Evolutionary conservation across 2,113 vertebrate species (phyloP).

Genomic region (Oreocharis arfaki): DNA sequence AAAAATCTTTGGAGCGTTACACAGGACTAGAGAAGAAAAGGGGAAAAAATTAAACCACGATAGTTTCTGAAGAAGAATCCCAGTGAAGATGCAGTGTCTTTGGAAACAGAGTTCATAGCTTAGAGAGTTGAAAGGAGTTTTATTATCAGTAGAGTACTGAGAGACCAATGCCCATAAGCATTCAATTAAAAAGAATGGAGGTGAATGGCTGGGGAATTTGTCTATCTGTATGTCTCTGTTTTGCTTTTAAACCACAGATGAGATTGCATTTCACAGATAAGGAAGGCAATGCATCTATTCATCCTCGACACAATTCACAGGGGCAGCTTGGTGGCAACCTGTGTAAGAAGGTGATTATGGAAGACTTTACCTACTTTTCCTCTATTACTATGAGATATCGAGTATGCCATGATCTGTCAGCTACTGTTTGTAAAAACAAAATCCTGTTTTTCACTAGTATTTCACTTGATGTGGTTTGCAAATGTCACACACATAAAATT

Average conservation of each 20-base stretch:
- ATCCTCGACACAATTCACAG: neutral
- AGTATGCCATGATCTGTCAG: neutral
- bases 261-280: neutral
- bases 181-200: neutral
- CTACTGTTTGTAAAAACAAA: neutral
- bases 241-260: neutral
- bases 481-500: neutral
- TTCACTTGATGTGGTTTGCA: neutral
- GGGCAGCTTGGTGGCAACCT: neutral
- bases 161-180: neutral
- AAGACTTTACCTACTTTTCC: neutral
- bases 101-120: slow-evolving; percentile 7
- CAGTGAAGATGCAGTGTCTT: neutral
- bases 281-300: neutral
- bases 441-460: neutral
- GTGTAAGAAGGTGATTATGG: neutral
- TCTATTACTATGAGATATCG: neutral
- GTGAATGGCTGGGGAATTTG: neutral
- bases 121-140: slow-evolving; percentile 7
- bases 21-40: neutral
- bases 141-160: neutral
- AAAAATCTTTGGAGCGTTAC: neutral
- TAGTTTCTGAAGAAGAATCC: slow-evolving; percentile 21
- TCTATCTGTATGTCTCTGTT: neutral
- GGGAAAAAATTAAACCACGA: neutral